Base-by-base conservation (phyloP, 2,113 vertebrate species). In the Ranitomeya variabilis region DNA sequence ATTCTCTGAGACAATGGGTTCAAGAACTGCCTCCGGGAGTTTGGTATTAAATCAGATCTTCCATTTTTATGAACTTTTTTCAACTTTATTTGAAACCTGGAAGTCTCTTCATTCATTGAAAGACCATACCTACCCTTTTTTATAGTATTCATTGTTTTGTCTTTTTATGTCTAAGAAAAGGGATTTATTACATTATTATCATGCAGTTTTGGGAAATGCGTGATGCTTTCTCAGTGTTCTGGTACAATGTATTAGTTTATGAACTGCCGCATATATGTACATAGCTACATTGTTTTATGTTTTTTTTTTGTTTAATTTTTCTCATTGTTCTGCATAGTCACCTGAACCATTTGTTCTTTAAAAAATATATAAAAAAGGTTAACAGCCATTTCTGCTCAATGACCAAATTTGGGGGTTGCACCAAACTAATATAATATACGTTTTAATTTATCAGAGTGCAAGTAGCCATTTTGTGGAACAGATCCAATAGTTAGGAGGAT, bases 1-100 rank as follows among this genome's bases (percentile, higher is more conserved):
- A 98, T 99, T 91, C 97, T 99, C 94, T 99, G 98, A 96, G 95
- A 93, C 91, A 79, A 89, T 90, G 55, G 89, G 90, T 79, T 92
- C 88, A 92, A 90, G 92, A 92, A 93, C 93, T 92, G 92, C 93
- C 87, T 92, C 91, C 89, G 92, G 91, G 93, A 93, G 91, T 89
- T 92, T 92, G 91, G 91, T 91, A 93, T 91, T 59, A 0, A 92
- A 93, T 92, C 91, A 71, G 85, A 91, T 90, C 71, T 93, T 91
- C 90, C 92, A 93, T 81, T 94, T 91, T 91, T 94, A 94, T 95
- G 94, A 94, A 95, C 93, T 94, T 94, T 93, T 91, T 93, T 94
- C 91, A 94, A 73, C 79, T 69, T 19, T 94, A 91, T 94, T 94
- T 96, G 95, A 95, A 92, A 94, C 94, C 96, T 95, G 95, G 93